Base-by-base conservation (phyloP, 1,140 invertebrate genomes). In the Eulimnadia texana region DNA sequence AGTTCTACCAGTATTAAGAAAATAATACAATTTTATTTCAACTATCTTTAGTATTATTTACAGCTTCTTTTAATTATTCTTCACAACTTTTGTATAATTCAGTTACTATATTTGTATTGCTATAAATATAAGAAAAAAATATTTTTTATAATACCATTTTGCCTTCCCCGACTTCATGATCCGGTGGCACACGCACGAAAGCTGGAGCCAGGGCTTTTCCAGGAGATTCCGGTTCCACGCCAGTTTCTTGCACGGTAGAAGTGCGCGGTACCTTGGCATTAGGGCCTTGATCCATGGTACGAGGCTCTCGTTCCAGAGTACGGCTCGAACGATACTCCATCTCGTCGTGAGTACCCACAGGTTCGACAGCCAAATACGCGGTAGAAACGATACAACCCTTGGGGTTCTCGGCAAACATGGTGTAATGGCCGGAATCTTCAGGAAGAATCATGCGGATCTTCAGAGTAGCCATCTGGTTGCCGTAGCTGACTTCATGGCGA, bases 91-190 rank as follows among this genome's bases (percentile, higher is more conserved):
- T n/a, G n/a, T n/a, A n/a, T n/a, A n/a, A n/a, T n/a, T n/a, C n/a
- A n/a, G n/a, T n/a, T n/a, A n/a, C n/a, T n/a, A n/a, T n/a, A n/a
- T n/a, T n/a, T n/a, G n/a, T n/a, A n/a, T n/a, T n/a, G n/a, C n/a
- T n/a, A n/a, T n/a, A n/a, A n/a, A n/a, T n/a, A n/a, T n/a, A n/a
- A n/a, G n/a, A n/a, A n/a, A n/a, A n/a, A n/a, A n/a, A n/a, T n/a
- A n/a, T n/a, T n/a, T n/a, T n/a, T n/a, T n/a, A n/a, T n/a, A n/a
- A n/a, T 42, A 81, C 77, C 83, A 88, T 85, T 72, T 87, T 88
- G 56, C 92, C 92, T 77, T 97, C 93, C 24, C 87, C 86, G 1
- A 91, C 84, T 72, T 94, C 89, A 42, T 86, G 80, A 74, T 96
- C 90, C 60, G 80, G 77, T 67, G 90, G 93, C 25, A 90, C 84